A percentile compares a stretch with the other conserved stretches of the same genome.
Evolutionary conservation across 2,888 invertebrate genomes (phyloP).

Genomic region (Adelphocoris suturalis): DNA sequence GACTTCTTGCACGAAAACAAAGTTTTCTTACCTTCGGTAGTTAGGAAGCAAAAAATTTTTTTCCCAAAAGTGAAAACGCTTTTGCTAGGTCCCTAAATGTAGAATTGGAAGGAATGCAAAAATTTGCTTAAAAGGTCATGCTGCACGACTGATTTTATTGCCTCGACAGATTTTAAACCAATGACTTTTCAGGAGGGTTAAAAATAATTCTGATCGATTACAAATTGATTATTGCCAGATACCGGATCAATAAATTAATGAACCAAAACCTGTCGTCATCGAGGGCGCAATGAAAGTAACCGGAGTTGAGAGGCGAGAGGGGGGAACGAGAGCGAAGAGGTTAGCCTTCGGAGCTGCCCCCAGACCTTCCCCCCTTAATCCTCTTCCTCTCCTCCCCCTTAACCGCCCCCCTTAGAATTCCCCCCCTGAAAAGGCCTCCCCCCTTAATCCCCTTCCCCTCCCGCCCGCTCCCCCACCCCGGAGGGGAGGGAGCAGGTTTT

Average conservation of each 20-base stretch:
- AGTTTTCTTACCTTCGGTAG: too few species aligned
- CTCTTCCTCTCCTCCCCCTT: not conserved
- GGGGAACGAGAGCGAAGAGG: conserved; percentile 45
- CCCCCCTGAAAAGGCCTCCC: not conserved
- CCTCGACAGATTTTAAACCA: too few species aligned
- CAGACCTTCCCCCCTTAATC: not conserved
- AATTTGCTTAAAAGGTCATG: too few species aligned
- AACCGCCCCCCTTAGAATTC: not conserved
- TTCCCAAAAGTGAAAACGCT: too few species aligned
- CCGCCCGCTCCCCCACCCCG: not conserved
- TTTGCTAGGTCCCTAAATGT: too few species aligned
- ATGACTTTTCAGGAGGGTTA: too few species aligned
- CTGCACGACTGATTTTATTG: too few species aligned
- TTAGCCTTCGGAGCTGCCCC: conserved; percentile 67
- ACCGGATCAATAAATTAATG: not conserved
- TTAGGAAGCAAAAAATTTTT: too few species aligned
- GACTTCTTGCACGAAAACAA: too few species aligned
- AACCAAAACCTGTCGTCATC: not conserved
- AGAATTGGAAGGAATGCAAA: too few species aligned
- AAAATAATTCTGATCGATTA: too few species aligned
- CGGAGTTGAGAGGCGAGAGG: not conserved
- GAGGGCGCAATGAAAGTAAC: conserved; percentile 3
- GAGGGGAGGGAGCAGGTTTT: conserved; percentile 24
- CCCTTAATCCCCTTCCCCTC: not conserved
- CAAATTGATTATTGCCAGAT: too few species aligned